Evolutionary conservation across 2,888 invertebrate species (phyloP).

Genomic region (Nipponacmea schrenckii): DNA sequence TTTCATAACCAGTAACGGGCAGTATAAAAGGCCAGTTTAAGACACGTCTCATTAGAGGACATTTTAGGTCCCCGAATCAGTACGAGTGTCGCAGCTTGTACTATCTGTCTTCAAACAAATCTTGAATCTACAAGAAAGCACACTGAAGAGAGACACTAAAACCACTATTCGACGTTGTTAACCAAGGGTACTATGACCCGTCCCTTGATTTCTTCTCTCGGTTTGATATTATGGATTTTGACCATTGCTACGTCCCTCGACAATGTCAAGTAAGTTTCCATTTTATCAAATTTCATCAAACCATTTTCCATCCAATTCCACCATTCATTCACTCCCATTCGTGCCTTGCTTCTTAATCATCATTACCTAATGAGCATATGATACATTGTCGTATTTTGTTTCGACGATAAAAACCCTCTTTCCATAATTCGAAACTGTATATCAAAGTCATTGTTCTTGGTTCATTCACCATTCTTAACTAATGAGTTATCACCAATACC

Average conservation of each 20-base stretch:
- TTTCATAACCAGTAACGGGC: not conserved
- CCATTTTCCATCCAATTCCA: too few species aligned
- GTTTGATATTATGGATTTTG: constrained; percentile 6
- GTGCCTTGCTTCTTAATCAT: too few species aligned
- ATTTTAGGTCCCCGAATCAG: not conserved
- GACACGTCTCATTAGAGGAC: not conserved
- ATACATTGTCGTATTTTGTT: too few species aligned
- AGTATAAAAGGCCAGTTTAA: not conserved
- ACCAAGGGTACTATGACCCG: constrained; percentile 6
- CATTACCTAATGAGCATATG: too few species aligned
- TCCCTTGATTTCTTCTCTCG: not conserved
- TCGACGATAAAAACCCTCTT: too few species aligned
- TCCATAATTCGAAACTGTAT: too few species aligned
- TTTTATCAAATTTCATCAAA: too few species aligned
- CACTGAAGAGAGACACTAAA: not conserved
- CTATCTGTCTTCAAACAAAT: too few species aligned
- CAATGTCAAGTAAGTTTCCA: not conserved
- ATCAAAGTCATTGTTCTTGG: too few species aligned
- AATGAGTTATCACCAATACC: too few species aligned
- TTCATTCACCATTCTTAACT: too few species aligned
- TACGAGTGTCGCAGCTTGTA: not conserved
- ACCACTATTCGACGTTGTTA: not conserved
- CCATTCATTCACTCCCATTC: too few species aligned
- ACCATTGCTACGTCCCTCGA: constrained; percentile 1
- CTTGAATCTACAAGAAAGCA: not conserved